These are phyloP conservation scores for Pipra filicauda DNA, from an alignment of 2,113 vertebrate genomes.

Conservation along the genomic window DNA sequence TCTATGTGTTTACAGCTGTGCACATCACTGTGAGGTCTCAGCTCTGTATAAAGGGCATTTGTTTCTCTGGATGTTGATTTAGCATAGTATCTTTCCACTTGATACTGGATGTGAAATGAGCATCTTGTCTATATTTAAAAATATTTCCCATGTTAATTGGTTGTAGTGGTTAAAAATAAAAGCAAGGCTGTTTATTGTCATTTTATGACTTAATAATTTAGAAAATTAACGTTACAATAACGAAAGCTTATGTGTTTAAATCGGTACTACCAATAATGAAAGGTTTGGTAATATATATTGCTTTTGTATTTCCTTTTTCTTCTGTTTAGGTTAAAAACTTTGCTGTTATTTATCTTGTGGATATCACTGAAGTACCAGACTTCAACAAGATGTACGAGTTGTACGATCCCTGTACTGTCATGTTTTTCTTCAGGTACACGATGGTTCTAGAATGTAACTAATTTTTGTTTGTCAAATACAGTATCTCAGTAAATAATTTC, in stretches of 20 bases:
- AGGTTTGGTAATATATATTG: background rate
- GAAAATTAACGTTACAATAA: background rate
- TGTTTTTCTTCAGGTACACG: conserved; percentile 97
- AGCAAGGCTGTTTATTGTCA: background rate
- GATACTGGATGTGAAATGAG: background rate
- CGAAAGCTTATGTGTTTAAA: background rate
- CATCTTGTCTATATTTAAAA: background rate
- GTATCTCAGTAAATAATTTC: background rate
- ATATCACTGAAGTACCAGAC: conserved; percentile 98
- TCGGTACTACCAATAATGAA: background rate
- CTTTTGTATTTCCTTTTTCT: background rate
- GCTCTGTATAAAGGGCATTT: background rate
- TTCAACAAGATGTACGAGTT: conserved; percentile 99
- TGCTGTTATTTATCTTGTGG: conserved; percentile 97
- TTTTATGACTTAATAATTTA: background rate
- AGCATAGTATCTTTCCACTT: background rate
- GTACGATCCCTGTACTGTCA: conserved; percentile 96
- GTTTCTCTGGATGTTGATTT: background rate
- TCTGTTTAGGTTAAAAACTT: conserved; percentile 93
- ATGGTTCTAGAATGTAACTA: background rate
- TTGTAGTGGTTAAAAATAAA: background rate
- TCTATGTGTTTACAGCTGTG: background rate
- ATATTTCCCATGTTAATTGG: background rate
- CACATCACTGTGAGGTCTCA: background rate
- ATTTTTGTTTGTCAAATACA: background rate